Conservation (phyloP, 2,797 vertebrate species). For the Mergus octosetaceus region DNA sequence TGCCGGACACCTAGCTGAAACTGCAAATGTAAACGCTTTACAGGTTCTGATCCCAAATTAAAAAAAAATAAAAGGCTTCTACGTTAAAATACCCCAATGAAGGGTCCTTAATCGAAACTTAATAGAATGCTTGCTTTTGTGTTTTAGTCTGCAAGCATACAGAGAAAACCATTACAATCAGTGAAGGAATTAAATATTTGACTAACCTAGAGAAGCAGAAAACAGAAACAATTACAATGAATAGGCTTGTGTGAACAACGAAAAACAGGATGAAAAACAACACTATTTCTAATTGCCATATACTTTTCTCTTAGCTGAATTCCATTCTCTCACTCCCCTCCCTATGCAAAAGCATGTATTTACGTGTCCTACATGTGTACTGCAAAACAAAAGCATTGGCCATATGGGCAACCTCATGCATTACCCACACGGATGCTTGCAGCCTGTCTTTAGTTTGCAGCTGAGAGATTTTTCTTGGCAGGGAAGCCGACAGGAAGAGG, state of each 20-base stretch:
- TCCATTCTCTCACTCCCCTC: not conserved
- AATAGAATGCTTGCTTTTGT: not conserved
- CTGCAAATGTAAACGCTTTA: not conserved
- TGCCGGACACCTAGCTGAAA: not conserved
- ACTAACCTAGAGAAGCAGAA: not conserved
- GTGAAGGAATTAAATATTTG: not conserved
- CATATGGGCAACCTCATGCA: slow-evolving; percentile 17
- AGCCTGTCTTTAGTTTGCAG: not conserved
- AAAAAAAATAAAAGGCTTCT: not conserved
- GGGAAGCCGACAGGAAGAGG: not conserved
- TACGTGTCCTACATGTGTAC: not conserved
- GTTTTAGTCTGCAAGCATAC: not conserved
- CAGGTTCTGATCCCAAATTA: not conserved
- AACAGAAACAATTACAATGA: not conserved
- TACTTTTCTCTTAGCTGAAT: not conserved
- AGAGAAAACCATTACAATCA: not conserved
- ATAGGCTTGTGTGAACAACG: not conserved
- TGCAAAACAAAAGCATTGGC: not conserved
- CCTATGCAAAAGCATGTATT: not conserved
- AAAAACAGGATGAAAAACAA: not conserved
- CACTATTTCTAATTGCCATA: not conserved
- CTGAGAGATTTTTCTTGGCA: slow-evolving; percentile 27
- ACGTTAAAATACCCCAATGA: not conserved
- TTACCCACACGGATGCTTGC: not conserved
- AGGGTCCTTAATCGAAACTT: not conserved